Evolutionary conservation across 1,140 invertebrate species (phyloP), one percentile per base, ranked within the genome.

Genomic region (Drosophila bifasciata): DNA sequence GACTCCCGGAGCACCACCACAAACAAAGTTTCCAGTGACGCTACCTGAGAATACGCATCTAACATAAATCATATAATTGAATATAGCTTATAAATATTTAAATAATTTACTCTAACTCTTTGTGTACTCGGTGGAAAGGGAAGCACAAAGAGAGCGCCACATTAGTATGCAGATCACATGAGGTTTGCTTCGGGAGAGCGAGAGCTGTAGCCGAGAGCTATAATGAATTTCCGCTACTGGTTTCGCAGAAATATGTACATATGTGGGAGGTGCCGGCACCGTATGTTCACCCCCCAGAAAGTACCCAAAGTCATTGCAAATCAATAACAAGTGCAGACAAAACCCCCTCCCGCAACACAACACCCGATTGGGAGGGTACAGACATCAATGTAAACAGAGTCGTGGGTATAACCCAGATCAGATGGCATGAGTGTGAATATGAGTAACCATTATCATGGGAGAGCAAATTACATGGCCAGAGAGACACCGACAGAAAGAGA

Each of bases 321-420:
- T 50, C 60, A 68, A 68, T 68, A 68, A 68, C 64, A 68, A 68
- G 43, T 68, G 59, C 69, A 64, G 58, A 41, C 9, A n/a, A n/a
- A 40, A 28, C n/a, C 40, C 52, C 40, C 40, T 8, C 11, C 9
- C 17, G 3, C n/a, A n/a, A n/a, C n/a, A n/a, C n/a, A n/a, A n/a
- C n/a, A n/a, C n/a, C n/a, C n/a, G n/a, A n/a, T n/a, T n/a, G n/a
- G n/a, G n/a, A n/a, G n/a, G n/a, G n/a, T n/a, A n/a, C n/a, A n/a
- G n/a, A n/a, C n/a, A 41, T 17, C 15, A 36, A 60, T 74, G 68
- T 73, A 74, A 66, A 79, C 64, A 79, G 57, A 61, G 13, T 28
- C 16, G 16, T 15, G 71, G 74, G 73, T 62, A 77, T 77, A 71
- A 55, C 74, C 74, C 58, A 68, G 32, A 36, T 11, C 32, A 36